Evolutionary conservation across 2,797 vertebrate genomes (phyloP), one percentile per base, ranked within the genome.

Genomic region (Sebastes iracundus): DNA sequence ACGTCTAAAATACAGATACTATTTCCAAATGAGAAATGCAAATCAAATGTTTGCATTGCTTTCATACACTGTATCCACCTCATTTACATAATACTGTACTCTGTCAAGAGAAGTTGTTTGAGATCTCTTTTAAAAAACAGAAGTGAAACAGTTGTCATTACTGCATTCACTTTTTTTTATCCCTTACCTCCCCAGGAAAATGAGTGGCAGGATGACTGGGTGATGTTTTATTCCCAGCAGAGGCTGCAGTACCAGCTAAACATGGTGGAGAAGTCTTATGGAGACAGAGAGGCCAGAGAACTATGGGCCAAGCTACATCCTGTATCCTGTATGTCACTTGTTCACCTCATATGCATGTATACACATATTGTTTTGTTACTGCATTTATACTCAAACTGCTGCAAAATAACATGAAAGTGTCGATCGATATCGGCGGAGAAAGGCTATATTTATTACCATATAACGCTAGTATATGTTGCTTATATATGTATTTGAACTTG

Each of bases 201-300:
- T 33, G 96, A 97, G 14, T 99, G 98, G 98, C 96, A 97, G 87
- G 95, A 94, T 0, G 97, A 99, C 90, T 99, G 98, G 98, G 94
- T 95, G 18, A 92, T 93, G 22, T 99, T 99, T 93, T 99, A 97
- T 63, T 75, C 95, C 22, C 94, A 83, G 35, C 96, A 99, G 73
- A 96, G 96, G 55, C 96, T 98, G 61, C 96, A 99, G 75, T 92
- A 96, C 23, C 98, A 99, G 73, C 81, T 99, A 75, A 92, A 96
- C 85, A 81, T 98, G 90, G 96, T 97, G 74, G 97, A 99, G 88
- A 96, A 94, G 85, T 95, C 97, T 22, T 96, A 97, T 23, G 97
- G 97, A 55, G 98, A 99, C 91, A 93, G 97, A 80, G 97, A 98
- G 81, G 95, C 95, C 10, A 94, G 92, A 77, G 97, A 98, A 23